Evolutionary conservation across 2,888 invertebrate species (phyloP), one percentile per base, ranked within the genome.

Genomic region (Oasisia sp.): DNA sequence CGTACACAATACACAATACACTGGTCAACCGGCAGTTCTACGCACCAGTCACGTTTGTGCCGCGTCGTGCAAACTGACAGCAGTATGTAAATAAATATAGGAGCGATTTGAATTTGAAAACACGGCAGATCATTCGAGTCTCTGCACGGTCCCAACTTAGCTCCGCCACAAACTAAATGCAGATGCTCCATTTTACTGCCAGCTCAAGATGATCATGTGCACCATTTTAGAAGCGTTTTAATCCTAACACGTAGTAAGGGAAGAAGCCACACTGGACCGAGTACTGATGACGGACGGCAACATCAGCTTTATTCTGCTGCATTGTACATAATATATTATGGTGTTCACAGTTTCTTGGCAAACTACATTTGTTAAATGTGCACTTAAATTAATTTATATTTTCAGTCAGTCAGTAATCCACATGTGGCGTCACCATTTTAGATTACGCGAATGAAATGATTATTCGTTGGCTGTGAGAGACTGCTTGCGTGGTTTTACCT

Each of bases 301-400:
- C 74, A 74, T 74, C 74, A 74, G 74, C 74, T 4, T 74, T 27
- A 74, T 74, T 74, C 19, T 74, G 74, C 74, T 74, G 74, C 74
- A 74, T 74, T 74, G 74, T 74, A 74, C 27, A 74, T 74, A 56
- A 14, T 14, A 38, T 38, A 38, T 38, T 56, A 74, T 74, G 74
- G 74, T 74, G n/a, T 74, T 74, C 74, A 74, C 74, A 74, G 74
- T 74, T 74, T 74, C 14, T 74, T 74, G 74, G 74, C 74, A 74
- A 74, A 74, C 14, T 74, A 74, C 74, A 74, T 74, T 74, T 74
- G 74, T 74, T 74, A 74, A 74, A 74, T 74, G 74, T 74, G 74
- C 74, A 74, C 74, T 74, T 74, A 74, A 27, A 74, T 74, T 74
- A 74, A 74, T 74, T 74, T 74, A 74, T 74, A 74, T 74, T 74